Base-by-base conservation (phyloP, 1,140 invertebrate genomes). In the Drosophila orosa region DNA sequence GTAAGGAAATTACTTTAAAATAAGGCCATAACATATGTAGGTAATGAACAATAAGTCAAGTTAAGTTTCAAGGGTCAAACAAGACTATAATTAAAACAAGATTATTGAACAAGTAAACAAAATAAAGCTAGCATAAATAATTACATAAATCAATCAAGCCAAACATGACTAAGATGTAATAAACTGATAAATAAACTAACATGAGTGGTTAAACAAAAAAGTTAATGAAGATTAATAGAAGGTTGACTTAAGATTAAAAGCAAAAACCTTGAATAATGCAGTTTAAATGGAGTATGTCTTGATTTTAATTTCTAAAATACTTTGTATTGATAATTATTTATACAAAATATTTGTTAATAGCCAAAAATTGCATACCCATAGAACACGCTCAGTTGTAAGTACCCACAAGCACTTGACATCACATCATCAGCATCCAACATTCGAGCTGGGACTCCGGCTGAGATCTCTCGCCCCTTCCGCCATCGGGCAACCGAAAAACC, bases 371-470 rank as follows among this genome's bases (percentile, higher is more conserved):
- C 60, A 62, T 59, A 24, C 7, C 25, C 47, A 0, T 10, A 59
- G 25, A 60, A 62, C 54, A 24, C n/a, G n/a, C 35, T 60, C 27
- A 13, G 37, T 31, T 37, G n/a, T 33, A 44, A 65, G 24, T 40
- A 44, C 24, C 66, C 47, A 31, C 17, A 22, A 57, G 33, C 78
- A 85, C 74, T 85, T 86, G 82, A 85, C 82, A 85, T 78, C 81
- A 82, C 45, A 48, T 48, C 24, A 48, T 45, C 42, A 48, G 24
- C 42, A 45, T 72, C 65, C 66, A 74, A 66, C 75, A 72, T 66
- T 59, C 27, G 31, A 74, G 6, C 15, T 29, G 47, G 66, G 42
- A 39, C 33, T 54, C 27, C 19, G 37, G 42, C 27, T 55, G 22
- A 35, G 68, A 57, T 52, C 29, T 22, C 4, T 17, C 52, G 55